These are phyloP conservation scores for Alectura lathami DNA, from an alignment of 2,113 vertebrate genomes.

Conservation along the genomic window DNA sequence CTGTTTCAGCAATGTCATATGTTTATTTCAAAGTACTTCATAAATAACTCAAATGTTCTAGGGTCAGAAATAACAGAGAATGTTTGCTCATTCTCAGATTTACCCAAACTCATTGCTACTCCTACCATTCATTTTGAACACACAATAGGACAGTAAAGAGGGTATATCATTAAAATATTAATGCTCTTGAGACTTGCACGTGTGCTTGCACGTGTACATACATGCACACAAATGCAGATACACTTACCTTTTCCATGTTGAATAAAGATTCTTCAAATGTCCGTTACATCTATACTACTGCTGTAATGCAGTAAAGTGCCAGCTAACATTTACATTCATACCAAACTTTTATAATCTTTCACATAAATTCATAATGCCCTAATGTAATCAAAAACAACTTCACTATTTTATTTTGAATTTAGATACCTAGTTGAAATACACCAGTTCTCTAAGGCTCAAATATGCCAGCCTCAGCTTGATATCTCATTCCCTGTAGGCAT, in stretches of 20 bases:
- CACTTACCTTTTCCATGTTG: accelerated
- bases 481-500: conserved; percentile 23
- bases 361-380: neutral
- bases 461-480: conserved; percentile 1
- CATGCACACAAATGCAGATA: neutral
- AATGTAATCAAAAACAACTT: neutral
- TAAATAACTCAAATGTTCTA: neutral
- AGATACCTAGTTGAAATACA: neutral
- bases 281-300: neutral
- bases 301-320: neutral
- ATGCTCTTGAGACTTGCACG: accelerated
- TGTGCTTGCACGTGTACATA: neutral
- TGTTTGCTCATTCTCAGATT: neutral
- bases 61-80: neutral
- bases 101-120: neutral
- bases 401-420: conserved; percentile 26
- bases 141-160: neutral
- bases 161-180: neutral
- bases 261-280: neutral
- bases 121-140: neutral
- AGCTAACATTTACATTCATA: neutral
- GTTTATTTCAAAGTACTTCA: neutral
- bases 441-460: neutral
- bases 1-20: neutral
- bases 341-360: conserved; percentile 2